Conservation (phyloP, 2,797 vertebrate genomes). For the Molothrus ater region DNA sequence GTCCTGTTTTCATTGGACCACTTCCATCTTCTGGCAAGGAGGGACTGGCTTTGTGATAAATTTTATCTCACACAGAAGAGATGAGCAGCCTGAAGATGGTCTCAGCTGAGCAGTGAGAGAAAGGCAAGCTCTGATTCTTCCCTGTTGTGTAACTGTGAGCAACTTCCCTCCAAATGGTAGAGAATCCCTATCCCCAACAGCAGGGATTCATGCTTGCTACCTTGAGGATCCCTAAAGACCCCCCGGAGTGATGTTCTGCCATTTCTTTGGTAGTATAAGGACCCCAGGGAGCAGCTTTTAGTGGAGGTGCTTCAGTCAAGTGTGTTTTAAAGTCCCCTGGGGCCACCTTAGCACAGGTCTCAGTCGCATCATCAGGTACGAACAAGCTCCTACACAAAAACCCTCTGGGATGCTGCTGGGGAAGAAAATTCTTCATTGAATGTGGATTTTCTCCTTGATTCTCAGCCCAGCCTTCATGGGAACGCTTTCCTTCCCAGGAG, state of each 20-base stretch:
- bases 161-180: background rate
- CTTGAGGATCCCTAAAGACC: background rate
- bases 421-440: background rate
- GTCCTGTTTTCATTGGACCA: background rate
- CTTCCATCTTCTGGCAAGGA: slow-evolving; percentile 6
- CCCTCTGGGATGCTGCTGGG: background rate
- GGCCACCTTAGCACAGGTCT: background rate
- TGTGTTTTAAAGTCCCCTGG: background rate
- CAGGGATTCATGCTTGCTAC: background rate
- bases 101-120: background rate
- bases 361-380: background rate
- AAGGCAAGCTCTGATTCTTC: background rate
- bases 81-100: background rate
- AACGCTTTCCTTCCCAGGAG: background rate
- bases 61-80: background rate
- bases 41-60: background rate
- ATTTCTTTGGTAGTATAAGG: background rate
- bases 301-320: background rate
- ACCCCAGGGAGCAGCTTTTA: background rate
- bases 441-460: background rate
- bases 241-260: background rate
- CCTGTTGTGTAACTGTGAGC: background rate
- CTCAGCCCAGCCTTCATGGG: background rate
- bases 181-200: background rate
- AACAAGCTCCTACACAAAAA: background rate